Conservation (phyloP, 1,140 invertebrate species). For the Pseudomyrmex flavicornis region DNA sequence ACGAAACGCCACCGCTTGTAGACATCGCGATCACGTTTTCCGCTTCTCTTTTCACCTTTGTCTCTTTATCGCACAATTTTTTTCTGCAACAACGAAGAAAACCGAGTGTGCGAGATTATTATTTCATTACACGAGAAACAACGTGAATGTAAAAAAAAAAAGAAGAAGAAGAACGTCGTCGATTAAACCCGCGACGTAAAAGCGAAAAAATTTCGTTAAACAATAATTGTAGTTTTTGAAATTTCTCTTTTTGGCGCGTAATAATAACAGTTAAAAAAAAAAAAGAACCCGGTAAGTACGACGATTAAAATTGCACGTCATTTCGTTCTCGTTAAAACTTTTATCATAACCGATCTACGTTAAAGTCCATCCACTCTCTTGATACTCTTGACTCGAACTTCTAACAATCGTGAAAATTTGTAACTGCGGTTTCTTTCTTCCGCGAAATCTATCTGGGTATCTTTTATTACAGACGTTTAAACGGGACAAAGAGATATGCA, state of each 20-base stretch:
- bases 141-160: neutral
- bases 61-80: neutral
- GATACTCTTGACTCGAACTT: conserved; percentile 40
- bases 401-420: conserved; percentile 40
- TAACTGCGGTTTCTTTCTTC: conserved; percentile 9
- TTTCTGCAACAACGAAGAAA: too few relatives aligned
- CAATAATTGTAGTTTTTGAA: conserved; percentile 19
- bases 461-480: neutral
- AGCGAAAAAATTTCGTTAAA: neutral
- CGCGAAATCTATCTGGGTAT: neutral
- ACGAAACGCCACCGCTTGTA: neutral
- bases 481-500: neutral
- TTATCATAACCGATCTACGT: conserved; percentile 33
- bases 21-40: neutral
- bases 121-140: neutral
- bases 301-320: conserved; percentile 54
- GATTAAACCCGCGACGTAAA: neutral
- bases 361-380: conserved; percentile 34
- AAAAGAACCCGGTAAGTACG: conserved; percentile 16
- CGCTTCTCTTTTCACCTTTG: neutral
- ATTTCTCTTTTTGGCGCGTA: conserved; percentile 12
- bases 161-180: neutral
- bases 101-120: neutral
- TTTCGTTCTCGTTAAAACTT: conserved; percentile 59
- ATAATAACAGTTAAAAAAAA: neutral